phyloP scores from a whole-genome alignment of 2,888 invertebrate species.

The Daptonema setosum region DNA sequence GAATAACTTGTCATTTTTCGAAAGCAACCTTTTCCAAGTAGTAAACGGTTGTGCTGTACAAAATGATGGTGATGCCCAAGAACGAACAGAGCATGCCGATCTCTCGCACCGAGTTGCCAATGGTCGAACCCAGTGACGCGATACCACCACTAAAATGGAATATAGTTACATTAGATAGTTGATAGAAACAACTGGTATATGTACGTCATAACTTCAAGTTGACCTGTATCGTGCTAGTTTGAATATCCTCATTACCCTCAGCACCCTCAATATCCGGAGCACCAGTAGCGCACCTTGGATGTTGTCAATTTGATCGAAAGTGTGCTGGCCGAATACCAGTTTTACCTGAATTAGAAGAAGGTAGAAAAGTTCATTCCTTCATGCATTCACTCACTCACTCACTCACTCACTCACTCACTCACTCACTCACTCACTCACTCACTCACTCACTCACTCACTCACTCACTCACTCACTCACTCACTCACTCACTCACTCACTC shows the following conservation, averaged over 20 bases:
- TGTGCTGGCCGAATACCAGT: no score
- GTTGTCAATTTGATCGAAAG: neutral
- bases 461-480: no score
- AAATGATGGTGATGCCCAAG: neutral
- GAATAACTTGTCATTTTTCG: neutral
- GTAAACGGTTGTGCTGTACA: neutral
- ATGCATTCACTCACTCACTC: no score
- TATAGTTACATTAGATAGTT: neutral
- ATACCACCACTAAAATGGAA: neutral
- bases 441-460: no score
- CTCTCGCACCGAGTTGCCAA: neutral
- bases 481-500: no score
- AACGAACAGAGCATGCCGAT: neutral
- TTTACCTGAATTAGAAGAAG: no score
- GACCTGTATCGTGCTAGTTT: neutral
- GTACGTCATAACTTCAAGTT: no score
- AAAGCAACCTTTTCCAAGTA: neutral
- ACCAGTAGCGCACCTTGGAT: neutral
- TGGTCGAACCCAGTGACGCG: neutral
- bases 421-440: no score
- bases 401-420: no score
- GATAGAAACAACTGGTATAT: no score
- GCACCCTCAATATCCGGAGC: neutral
- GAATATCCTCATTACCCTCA: neutral
- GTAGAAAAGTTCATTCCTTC: no score